Percentiles rank a stretch among this genome's conserved stretches.
Conservation (phyloP, 2,113 vertebrate species). For the Delphinus delphis region DNA sequence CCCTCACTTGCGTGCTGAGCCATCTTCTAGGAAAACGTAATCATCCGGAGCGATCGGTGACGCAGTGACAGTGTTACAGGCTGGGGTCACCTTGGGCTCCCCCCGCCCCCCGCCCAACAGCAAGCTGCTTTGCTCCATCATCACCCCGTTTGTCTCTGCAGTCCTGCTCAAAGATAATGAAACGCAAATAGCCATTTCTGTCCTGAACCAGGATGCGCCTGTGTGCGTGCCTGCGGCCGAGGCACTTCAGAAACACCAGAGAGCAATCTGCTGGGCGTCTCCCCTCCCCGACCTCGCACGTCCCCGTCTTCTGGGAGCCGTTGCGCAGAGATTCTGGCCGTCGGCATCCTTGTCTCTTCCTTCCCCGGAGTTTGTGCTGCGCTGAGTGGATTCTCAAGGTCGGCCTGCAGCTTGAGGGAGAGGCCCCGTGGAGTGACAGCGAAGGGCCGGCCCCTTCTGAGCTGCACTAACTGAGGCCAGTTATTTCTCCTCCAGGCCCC, state of each 20-base stretch:
- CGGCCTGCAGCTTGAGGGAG: fast-evolving
- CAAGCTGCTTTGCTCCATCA: conserved; percentile 65
- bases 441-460: not conserved
- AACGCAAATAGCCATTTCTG: conserved; percentile 70
- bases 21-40: conserved; percentile 87
- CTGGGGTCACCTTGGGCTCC: conserved; percentile 73
- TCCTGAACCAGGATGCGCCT: conserved; percentile 40
- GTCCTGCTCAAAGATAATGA: conserved; percentile 60
- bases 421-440: fast-evolving
- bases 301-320: not conserved
- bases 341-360: not conserved
- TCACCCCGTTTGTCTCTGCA: conserved; percentile 58
- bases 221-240: conserved; percentile 54
- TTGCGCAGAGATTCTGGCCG: conserved; percentile 28
- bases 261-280: conserved; percentile 35
- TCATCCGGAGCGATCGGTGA: conserved; percentile 75
- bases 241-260: conserved; percentile 62
- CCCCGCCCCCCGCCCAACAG: not conserved
- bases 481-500: not conserved
- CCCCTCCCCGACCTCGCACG: conserved; percentile 36
- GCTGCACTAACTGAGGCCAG: not conserved
- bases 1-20: conserved; percentile 86
- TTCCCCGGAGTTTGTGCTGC: not conserved
- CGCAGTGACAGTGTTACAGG: conserved; percentile 54
- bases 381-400: not conserved